Base-by-base conservation (phyloP, 2,797 vertebrate genomes). In the Sphenodon punctatus region DNA sequence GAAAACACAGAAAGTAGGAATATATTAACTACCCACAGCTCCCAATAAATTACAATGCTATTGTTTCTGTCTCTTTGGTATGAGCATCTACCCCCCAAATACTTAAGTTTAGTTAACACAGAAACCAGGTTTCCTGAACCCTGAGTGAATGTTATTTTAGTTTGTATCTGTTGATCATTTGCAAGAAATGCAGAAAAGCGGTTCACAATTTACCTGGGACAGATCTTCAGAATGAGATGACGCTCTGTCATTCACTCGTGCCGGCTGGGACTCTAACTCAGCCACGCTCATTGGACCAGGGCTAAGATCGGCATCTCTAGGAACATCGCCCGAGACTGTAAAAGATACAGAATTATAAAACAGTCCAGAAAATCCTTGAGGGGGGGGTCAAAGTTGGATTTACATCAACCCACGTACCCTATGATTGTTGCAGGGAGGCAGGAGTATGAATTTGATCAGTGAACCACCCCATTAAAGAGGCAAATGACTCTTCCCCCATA, bases 231-330 rank as follows among this genome's bases (percentile, higher is more conserved):
- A 38, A 30, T 72, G 66, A 68, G 69, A 32, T 48, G 67, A 14
- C 63, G 64, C 60, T 25, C 75, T 69, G 68, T 43, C 90, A 67
- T 70, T 68, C 85, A 85, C 61, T 22, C 82, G 91, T 39, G 82
- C 65, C 75, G 89, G 75, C 76, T 87, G 86, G 79, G 84, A 87
- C 12, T 92, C 93, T 78, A 96, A 85, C 53, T 97, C 93, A 8
- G 75, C 75, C 71, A 95, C 55, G 86, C 91, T 88, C 94, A 96
- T 87, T 2, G 94, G 95, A 46, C 93, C 92, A 45, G 20, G 81
- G 89, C 92, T 96, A 42, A 22, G 67, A 84, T 84, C 90, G 23
- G 82, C 87, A 67, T 82, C 88, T 90, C 71, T 74, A 82, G 43
- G 67, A 88, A 84, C 46, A 87, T 65, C 76, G 93, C 93, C 95